Percentiles rank a stretch among this genome's conserved stretches.
phyloP scores from a whole-genome alignment of 2,888 invertebrate species.

The Vandiemenella viatica region DNA sequence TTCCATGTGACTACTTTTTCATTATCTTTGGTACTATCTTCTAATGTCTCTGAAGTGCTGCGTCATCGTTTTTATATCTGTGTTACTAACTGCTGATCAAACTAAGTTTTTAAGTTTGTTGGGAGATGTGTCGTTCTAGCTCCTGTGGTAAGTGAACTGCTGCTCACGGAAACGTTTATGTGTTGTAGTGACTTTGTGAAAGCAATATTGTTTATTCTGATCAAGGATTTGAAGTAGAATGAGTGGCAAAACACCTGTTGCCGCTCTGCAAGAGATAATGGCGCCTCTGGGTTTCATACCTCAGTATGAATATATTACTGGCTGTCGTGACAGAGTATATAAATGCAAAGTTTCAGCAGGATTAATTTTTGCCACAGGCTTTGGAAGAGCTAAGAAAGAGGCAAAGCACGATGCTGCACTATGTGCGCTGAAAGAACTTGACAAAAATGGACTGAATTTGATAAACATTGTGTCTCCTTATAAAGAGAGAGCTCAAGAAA shows the following conservation, averaged over 20 bases:
- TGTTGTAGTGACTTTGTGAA: too few species aligned
- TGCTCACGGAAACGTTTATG: too few species aligned
- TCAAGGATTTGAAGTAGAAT: too few species aligned
- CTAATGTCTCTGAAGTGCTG: too few species aligned
- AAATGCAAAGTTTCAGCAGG: slow-evolving; percentile 19
- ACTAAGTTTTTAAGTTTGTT: too few species aligned
- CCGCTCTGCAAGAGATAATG: slow-evolving; percentile 50
- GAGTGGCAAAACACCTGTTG: slow-evolving; percentile 42
- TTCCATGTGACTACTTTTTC: too few species aligned
- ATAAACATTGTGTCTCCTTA: slow-evolving; percentile 19
- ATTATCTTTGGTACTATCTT: too few species aligned
- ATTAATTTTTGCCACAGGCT: slow-evolving; percentile 24
- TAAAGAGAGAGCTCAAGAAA: slow-evolving; percentile 18
- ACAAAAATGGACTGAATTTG: slow-evolving; percentile 9
- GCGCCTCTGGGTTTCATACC: slow-evolving; percentile 35
- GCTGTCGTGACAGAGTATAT: slow-evolving; percentile 20
- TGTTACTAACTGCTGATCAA: too few species aligned
- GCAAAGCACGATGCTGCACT: slow-evolving; percentile 44
- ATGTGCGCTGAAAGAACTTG: slow-evolving; percentile 31
- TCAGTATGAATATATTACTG: slow-evolving; percentile 37
- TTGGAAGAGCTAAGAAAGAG: slow-evolving; percentile 37
- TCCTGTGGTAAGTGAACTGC: too few species aligned
- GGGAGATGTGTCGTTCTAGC: too few species aligned
- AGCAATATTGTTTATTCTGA: too few species aligned
- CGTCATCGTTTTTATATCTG: too few species aligned